Evolutionary conservation across 2,113 vertebrate species (phyloP), one percentile per base, ranked within the genome.

Genomic region (Heliornis fulica): DNA sequence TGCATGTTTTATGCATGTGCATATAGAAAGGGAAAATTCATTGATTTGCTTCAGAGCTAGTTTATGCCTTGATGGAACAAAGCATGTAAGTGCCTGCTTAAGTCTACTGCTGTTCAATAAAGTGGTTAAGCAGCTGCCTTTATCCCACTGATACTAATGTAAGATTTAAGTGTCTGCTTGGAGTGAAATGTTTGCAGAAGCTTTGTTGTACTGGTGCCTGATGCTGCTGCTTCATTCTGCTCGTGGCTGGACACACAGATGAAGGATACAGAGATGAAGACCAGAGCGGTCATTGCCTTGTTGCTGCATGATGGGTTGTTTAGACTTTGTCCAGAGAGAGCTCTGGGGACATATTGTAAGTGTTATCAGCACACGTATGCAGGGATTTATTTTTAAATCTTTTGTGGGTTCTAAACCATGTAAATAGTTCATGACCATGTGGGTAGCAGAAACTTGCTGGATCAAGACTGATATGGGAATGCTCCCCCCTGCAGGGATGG

Each of bases 41-140:
- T 91, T 69, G 70, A 76, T 91, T 96, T 87, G 20, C 70, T 87
- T 91, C 94, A 91, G 78, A 87, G 65, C 64, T 85, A 26, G 40
- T 93, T 96, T 89, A 87, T 72, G 63, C 85, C 78, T 93, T 85
- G 70, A 75, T 43, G 71, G 82, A 90, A n/a, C 48, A 89, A 83
- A 93, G 69, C 53, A 29, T 60, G 13, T 75, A 87, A 87, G 45
- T 75, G 71, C 63, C 81, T 85, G 54, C 78, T 83, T 72, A 87
- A 93, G 61, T 88, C 70, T 92, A 53, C 65, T 90, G 31, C 70
- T 74, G 82, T 86, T 93, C 90, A 83, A 90, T 88, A 50, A 97
- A 92, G 32, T 50, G 75, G 59, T 89, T 93, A 88, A 85, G 74
- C 57, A 84, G 65, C 74, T 89, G 81, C 79, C 79, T 74, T 1